Evolutionary conservation across 2,113 vertebrate genomes (phyloP).

Genomic region (Pituophis catenifer): DNA sequence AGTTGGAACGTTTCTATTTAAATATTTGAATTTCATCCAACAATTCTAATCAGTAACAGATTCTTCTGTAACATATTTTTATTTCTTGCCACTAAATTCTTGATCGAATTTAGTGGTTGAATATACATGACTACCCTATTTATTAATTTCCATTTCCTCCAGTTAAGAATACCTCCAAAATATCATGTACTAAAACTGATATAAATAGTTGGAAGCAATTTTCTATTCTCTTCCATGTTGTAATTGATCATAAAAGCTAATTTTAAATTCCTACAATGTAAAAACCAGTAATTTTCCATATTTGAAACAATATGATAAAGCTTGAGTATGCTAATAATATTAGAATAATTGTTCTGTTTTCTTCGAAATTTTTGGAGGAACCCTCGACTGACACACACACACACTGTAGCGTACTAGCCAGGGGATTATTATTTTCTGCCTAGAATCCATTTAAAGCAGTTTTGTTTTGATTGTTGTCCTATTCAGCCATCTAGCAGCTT

Average conservation of each 20-base stretch:
- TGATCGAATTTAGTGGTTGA: neutral
- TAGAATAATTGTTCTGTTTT: neutral
- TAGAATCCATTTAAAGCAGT: neutral
- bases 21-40: conserved; percentile 3
- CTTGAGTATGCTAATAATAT: neutral
- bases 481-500: neutral
- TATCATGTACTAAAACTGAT: neutral
- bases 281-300: neutral
- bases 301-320: neutral
- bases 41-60: neutral
- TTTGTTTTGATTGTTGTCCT: neutral
- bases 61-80: neutral
- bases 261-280: neutral
- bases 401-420: neutral
- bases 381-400: neutral
- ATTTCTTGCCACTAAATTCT: neutral
- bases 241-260: neutral
- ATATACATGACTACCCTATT: neutral
- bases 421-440: neutral
- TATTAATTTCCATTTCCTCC: neutral
- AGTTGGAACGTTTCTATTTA: neutral
- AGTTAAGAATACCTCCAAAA: neutral
- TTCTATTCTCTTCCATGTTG: neutral
- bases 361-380: neutral
- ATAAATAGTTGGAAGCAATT: neutral